Percentiles rank a stretch among this genome's conserved stretches.
Evolutionary conservation across 2,888 invertebrate species (phyloP).

Genomic region (Ophioninae sp.): DNA sequence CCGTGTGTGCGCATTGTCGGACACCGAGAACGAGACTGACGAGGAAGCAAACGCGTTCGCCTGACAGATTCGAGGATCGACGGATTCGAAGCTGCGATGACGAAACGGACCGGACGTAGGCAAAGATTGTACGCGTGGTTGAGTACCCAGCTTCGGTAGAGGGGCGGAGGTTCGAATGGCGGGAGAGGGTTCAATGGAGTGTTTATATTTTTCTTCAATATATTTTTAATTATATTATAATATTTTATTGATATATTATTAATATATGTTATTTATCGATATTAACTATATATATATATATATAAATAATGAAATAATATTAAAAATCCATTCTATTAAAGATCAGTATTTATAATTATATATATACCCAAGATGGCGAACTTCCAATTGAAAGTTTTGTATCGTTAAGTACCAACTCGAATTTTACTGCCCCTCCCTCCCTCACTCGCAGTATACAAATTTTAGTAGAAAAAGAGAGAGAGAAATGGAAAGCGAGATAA

Average conservation of each 20-base stretch:
- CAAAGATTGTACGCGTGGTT: slow-evolving; percentile 22
- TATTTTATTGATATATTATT: no score
- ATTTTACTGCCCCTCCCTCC: background rate
- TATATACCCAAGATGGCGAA: background rate
- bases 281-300: no score
- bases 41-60: background rate
- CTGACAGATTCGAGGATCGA: slow-evolving; percentile 16
- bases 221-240: no score
- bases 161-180: no score
- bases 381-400: no score
- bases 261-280: no score
- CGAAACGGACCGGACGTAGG: no score
- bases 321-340: no score
- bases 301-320: no score
- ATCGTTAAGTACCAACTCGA: background rate
- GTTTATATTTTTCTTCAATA: no score
- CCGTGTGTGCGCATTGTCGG: background rate
- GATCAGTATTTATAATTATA: background rate
- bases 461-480: background rate
- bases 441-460: background rate
- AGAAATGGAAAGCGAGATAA: background rate
- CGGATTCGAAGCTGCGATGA: slow-evolving; percentile 11
- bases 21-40: no score
- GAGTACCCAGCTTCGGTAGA: background rate
- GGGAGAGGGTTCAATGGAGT: no score